Evolutionary conservation across 1,140 invertebrate species (phyloP).

Genomic region (Zaprionus vittiger): DNA sequence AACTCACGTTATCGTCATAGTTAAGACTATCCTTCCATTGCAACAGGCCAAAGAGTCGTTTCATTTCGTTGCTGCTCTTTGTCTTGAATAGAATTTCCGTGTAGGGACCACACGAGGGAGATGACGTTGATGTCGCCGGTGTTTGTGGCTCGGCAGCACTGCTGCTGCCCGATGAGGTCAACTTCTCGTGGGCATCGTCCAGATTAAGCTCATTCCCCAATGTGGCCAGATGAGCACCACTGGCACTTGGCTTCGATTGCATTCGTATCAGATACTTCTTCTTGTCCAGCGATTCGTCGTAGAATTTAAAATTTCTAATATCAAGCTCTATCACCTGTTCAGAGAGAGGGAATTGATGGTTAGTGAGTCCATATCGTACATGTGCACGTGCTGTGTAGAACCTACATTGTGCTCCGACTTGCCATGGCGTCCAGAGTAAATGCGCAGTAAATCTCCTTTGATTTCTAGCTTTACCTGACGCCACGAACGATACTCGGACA

Average conservation of each 20-base stretch:
- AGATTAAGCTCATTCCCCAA: conserved; percentile 77
- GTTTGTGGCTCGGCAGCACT: conserved; percentile 51
- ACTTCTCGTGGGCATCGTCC: conserved; percentile 68
- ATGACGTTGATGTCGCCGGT: conserved; percentile 41
- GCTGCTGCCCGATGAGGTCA: conserved; percentile 72
- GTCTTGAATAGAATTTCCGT: conserved; percentile 82
- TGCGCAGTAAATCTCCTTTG: conserved; percentile 78
- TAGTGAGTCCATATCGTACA: neutral
- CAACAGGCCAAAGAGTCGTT: conserved; percentile 73
- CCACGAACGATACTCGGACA: conserved; percentile 84
- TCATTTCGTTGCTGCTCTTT: conserved; percentile 80
- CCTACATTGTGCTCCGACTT: conserved; percentile 82
- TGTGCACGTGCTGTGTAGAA: neutral
- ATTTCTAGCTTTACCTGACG: conserved; percentile 82
- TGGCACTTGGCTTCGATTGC: conserved; percentile 77
- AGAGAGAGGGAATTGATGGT: neutral
- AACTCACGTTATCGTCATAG: conserved; percentile 73
- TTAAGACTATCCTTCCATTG: conserved; percentile 83
- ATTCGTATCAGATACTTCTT: conserved; percentile 83
- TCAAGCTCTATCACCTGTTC: conserved; percentile 80
- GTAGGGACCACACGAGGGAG: conserved; percentile 60
- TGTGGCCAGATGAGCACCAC: conserved; percentile 63
- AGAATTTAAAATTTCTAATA: conserved; percentile 83
- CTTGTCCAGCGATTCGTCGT: conserved; percentile 80
- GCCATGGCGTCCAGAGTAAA: conserved; percentile 75